These are phyloP conservation scores for Drosophila ironensis DNA, from an alignment of 1,140 invertebrate genomes.

Conservation along the genomic window DNA sequence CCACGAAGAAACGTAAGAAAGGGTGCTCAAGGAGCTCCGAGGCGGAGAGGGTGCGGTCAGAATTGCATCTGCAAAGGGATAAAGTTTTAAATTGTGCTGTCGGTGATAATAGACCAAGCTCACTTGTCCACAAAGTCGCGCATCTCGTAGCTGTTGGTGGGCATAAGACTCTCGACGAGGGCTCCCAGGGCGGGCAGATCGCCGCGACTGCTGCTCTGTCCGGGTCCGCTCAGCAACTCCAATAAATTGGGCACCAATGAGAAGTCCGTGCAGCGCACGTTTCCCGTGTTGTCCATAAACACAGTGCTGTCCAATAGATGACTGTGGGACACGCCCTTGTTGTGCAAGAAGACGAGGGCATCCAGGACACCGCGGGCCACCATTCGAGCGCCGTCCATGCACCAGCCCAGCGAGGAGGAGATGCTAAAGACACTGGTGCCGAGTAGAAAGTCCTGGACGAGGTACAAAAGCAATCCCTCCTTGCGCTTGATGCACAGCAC, in stretches of 20 bases:
- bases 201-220: conserved; percentile 77
- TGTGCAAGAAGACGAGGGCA: conserved; percentile 88
- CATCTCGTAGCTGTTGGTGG: conserved; percentile 84
- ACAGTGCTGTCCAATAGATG: conserved; percentile 87
- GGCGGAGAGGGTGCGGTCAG: conserved; percentile 76
- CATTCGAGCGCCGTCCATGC: conserved; percentile 74
- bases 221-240: conserved; percentile 61
- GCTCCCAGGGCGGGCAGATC: conserved; percentile 75
- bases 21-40: conserved; percentile 84
- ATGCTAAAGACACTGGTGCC: conserved; percentile 77
- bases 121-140: conserved; percentile 88
- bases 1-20: conserved; percentile 83
- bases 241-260: conserved; percentile 84
- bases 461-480: conserved; percentile 84
- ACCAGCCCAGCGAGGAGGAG: conserved; percentile 74
- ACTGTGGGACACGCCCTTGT: conserved; percentile 90
- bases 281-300: conserved; percentile 85
- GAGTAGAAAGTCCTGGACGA: conserved; percentile 87
- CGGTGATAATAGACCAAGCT: no score
- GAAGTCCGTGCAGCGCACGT: conserved; percentile 87
- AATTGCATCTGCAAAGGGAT: conserved; percentile 60
- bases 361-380: conserved; percentile 86
- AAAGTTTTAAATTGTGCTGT: no score
- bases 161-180: conserved; percentile 69
- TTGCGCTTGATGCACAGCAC: conserved; percentile 86